Evolutionary conservation across 2,797 vertebrate genomes (phyloP).

Genomic region (Masticophis lateralis): DNA sequence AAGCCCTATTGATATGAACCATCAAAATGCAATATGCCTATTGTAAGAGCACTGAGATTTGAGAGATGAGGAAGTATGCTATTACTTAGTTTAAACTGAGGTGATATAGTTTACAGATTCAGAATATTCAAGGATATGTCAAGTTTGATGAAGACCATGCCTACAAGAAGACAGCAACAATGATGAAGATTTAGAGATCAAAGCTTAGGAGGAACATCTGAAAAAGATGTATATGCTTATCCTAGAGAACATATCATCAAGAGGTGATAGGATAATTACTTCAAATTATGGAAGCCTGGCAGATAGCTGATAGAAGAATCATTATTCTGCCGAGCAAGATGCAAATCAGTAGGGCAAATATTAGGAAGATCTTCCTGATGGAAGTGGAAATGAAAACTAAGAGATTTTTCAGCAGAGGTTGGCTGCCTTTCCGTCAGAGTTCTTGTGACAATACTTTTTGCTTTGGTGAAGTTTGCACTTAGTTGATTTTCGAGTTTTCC

Average conservation of each 20-base stretch:
- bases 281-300: neutral
- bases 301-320: neutral
- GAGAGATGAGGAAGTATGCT: neutral
- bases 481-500: neutral
- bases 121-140: neutral
- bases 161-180: neutral
- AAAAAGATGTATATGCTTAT: neutral
- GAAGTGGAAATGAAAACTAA: neutral
- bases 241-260: neutral
- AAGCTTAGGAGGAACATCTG: neutral
- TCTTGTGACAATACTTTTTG: neutral
- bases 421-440: neutral
- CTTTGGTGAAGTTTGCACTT: neutral
- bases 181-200: neutral
- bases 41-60: neutral
- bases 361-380: neutral
- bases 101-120: neutral
- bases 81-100: neutral
- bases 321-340: neutral
- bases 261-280: neutral
- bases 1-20: neutral
- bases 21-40: neutral
- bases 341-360: neutral
- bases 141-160: neutral
- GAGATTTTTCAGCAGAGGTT: neutral